A percentile compares a stretch with the other conserved stretches of the same genome.
These are phyloP conservation scores for Lucilia sericata DNA, from an alignment of 1,140 invertebrate genomes.

Conservation along the genomic window DNA sequence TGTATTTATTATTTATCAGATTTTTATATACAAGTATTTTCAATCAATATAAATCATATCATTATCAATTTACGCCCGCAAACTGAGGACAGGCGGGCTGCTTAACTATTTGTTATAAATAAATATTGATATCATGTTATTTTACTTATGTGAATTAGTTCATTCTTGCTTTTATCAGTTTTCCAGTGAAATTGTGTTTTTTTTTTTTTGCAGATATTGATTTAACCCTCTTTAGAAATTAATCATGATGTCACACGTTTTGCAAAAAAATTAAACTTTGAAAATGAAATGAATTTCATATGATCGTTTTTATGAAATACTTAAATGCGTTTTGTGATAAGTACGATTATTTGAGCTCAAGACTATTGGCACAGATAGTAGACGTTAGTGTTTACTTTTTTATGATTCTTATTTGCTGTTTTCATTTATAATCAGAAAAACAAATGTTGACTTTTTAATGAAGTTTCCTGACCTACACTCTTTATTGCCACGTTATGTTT, in stretches of 20 bases:
- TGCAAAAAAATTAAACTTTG: neutral
- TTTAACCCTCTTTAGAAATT: neutral
- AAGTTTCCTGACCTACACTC: slow-evolving; percentile 5
- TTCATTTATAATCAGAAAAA: neutral
- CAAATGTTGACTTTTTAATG: slow-evolving; percentile 1
- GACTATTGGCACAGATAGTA: neutral
- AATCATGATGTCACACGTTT: neutral
- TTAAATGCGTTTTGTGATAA: neutral
- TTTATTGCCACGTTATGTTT: neutral
- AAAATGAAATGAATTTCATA: no score
- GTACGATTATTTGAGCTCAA: neutral
- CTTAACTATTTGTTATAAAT: neutral
- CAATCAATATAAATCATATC: no score
- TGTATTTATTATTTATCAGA: no score
- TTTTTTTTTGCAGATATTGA: no score
- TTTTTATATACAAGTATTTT: no score
- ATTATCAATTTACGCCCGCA: no score
- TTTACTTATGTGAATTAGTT: no score
- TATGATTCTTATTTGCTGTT: neutral
- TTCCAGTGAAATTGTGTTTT: no score
- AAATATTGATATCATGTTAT: neutral
- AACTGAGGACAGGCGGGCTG: neutral
- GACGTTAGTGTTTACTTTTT: neutral
- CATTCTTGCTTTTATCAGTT: no score
- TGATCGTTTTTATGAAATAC: no score